A percentile compares a stretch with the other conserved stretches of the same genome.
Evolutionary conservation across 2,888 invertebrate species (phyloP).

Genomic region (Cantharis flavilabris): DNA sequence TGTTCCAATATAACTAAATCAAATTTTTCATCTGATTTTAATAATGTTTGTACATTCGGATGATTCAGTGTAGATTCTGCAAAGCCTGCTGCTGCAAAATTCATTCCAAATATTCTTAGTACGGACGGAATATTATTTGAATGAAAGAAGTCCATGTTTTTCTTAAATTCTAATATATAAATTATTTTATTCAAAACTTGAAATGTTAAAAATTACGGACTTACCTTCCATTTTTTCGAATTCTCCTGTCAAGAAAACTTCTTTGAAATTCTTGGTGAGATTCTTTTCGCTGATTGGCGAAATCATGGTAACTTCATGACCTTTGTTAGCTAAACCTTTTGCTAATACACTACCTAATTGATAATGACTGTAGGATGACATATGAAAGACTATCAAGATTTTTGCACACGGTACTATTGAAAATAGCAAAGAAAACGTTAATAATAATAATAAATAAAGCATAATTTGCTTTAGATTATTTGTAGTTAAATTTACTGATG

Average conservation of each 20-base stretch:
- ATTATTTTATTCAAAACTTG: not conserved
- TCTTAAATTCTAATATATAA: not conserved
- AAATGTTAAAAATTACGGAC: not conserved
- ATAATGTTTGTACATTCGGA: slow-evolving; percentile 48
- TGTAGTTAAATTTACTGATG: too few species aligned
- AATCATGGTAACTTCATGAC: slow-evolving; percentile 44
- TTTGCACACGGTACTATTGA: not conserved
- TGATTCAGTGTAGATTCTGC: slow-evolving; percentile 40
- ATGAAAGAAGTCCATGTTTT: not conserved
- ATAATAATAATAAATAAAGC: too few species aligned
- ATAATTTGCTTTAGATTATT: too few species aligned
- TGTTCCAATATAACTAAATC: slow-evolving; percentile 52
- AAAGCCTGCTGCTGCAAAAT: slow-evolving; percentile 7
- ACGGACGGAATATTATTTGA: not conserved
- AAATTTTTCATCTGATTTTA: slow-evolving; percentile 46
- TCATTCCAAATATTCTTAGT: slow-evolving; percentile 15
- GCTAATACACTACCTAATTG: slow-evolving; percentile 36
- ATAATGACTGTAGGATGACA: slow-evolving; percentile 39
- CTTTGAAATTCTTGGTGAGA: not conserved
- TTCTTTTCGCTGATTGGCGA: not conserved
- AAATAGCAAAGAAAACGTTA: not conserved
- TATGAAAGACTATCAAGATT: slow-evolving; percentile 41
- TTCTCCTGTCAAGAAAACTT: not conserved
- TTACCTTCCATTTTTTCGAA: not conserved
- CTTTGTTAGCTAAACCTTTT: slow-evolving; percentile 43